Evolutionary conservation across 2,888 invertebrate species (phyloP), one percentile per base, ranked within the genome.

Genomic region (Isotomurus palustris): DNA sequence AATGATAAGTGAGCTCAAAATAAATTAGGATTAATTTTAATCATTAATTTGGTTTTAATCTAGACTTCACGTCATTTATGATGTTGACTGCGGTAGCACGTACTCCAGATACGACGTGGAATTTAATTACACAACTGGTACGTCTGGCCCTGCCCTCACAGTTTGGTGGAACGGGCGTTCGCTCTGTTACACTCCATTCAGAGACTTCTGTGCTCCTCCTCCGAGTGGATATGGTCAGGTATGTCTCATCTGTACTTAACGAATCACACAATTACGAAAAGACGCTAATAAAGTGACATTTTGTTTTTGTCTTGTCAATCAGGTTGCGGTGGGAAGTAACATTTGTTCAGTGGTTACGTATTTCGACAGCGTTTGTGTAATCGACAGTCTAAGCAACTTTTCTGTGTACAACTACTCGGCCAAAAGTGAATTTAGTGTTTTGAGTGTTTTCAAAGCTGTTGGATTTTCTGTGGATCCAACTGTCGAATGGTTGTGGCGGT

Each of bases 171-270:
- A 67, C 53, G 70, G 68, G 27, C 48, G 53, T 24, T 38, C 28
- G 19, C 12, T 67, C 24, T 64, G 64, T 32, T 51, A 40, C 22
- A 70, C 70, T 10, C 68, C 70, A 17, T 68, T 70, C 47, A 50
- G 65, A 21, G 59, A 66, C 47, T 67, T 64, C 24, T 68, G 64
- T 52, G 67, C 68, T 40, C 70, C 70, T 10, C 70, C 70, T 21
- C 70, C 70, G 3, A 53, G 57, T 5, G 64, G 70, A 36, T 56
- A 60, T 52, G 55, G 45, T 24, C 65, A 66, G 55, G 67, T 66
- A 58, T 40, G 25, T n/a, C 8, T 10, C 8, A 10, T 32, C 32
- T 32, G 14, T 14, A n/a, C n/a, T n/a, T n/a, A n/a, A n/a, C n/a
- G n/a, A n/a, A n/a, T n/a, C n/a, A n/a, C n/a, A n/a, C n/a, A n/a